phyloP scores from a whole-genome alignment of 2,113 vertebrate genomes.

The Plotosus lineatus region DNA sequence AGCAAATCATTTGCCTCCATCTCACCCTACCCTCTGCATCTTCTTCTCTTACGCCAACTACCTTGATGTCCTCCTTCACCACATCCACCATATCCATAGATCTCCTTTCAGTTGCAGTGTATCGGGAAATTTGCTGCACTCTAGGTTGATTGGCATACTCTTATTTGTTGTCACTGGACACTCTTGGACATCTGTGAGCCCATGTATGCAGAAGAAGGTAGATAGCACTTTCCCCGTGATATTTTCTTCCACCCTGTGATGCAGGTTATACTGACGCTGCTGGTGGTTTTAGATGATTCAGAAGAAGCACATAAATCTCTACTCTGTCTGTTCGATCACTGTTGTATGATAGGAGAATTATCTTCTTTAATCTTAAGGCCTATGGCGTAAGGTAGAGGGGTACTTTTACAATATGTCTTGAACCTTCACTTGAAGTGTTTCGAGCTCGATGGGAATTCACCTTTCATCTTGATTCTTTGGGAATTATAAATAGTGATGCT shows the following conservation, averaged over 20 bases:
- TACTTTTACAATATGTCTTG: constrained; percentile 15
- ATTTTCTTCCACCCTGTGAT: neutral
- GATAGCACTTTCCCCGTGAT: neutral
- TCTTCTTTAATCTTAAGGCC: no score
- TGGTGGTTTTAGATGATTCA: neutral
- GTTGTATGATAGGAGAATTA: neutral
- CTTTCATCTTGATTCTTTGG: neutral
- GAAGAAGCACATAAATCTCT: neutral
- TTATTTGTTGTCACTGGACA: neutral
- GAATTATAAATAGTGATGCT: constrained; percentile 20
- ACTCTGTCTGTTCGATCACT: neutral
- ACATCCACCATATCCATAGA: no score
- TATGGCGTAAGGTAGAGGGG: neutral
- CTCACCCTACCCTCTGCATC: no score
- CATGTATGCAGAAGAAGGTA: neutral
- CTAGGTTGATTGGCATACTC: neutral
- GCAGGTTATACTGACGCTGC: neutral
- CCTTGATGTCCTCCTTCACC: no score
- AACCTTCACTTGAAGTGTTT: neutral
- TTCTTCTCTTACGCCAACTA: no score
- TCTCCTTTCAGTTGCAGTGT: neutral
- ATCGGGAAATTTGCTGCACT: neutral
- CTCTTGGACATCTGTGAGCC: neutral
- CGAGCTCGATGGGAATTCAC: constrained; percentile 33
- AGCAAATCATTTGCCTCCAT: no score